Evolutionary conservation across 2,888 invertebrate genomes (phyloP).

Genomic region (Spisula subtruncata): DNA sequence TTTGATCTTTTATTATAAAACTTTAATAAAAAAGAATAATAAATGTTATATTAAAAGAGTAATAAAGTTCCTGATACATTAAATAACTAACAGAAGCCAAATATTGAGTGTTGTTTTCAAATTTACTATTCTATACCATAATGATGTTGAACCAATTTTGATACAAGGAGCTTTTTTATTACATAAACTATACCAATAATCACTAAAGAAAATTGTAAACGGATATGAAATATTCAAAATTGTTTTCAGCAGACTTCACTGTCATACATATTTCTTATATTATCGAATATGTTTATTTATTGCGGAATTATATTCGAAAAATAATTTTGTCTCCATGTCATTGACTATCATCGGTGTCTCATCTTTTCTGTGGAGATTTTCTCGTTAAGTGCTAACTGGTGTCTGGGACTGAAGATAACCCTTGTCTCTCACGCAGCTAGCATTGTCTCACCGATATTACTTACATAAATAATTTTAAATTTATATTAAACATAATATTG

Average conservation of each 20-base stretch:
- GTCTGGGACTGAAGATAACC: not conserved
- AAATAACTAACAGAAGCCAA: no score
- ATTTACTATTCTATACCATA: no score
- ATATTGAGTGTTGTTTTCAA: no score
- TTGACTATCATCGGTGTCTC: not conserved
- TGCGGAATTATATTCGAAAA: not conserved
- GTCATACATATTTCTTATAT: not conserved
- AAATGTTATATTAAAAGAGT: no score
- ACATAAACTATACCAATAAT: not conserved
- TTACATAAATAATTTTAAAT: no score
- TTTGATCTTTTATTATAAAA: no score
- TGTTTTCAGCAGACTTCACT: not conserved
- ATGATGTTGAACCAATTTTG: no score
- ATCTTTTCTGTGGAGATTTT: constrained; percentile 4
- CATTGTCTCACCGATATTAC: not conserved
- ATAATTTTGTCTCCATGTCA: not conserved
- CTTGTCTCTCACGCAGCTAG: not conserved
- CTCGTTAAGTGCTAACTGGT: not conserved
- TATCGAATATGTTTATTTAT: constrained; percentile 20
- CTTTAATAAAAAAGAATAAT: no score
- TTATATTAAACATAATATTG: no score
- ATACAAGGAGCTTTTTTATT: not conserved
- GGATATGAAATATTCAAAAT: not conserved
- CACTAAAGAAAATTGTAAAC: not conserved
- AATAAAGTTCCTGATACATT: no score